Evolutionary conservation across 2,797 vertebrate species (phyloP).

Genomic region (Calcarius lapponicus): DNA sequence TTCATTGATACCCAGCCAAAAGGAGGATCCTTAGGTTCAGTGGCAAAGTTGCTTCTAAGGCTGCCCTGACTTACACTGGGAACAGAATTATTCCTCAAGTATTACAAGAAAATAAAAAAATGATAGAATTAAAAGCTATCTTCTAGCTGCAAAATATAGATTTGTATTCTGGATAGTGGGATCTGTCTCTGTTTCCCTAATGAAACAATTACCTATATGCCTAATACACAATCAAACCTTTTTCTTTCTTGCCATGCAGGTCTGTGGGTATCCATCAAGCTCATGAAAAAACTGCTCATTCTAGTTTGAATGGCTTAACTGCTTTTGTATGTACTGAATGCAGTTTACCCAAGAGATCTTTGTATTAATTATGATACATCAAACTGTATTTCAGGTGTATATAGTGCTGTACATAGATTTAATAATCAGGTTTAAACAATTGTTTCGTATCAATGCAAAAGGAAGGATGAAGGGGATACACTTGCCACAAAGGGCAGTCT

Average conservation of each 20-base stretch:
- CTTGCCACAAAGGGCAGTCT: neutral
- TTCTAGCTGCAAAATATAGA: neutral
- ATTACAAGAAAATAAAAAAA: neutral
- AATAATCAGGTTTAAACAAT: neutral
- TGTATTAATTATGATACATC: neutral
- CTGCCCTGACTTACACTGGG: neutral
- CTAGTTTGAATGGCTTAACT: neutral
- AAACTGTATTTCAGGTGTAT: neutral
- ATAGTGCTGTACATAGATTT: neutral
- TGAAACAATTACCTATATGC: neutral
- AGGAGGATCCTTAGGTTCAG: neutral
- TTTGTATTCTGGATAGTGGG: neutral
- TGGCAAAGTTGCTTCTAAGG: neutral
- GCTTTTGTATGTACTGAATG: neutral
- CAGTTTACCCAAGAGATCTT: neutral
- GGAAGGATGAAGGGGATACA: neutral
- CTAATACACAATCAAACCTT: neutral
- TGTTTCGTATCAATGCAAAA: neutral
- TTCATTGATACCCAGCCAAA: neutral
- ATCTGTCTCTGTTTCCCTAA: neutral
- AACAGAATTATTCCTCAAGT: neutral
- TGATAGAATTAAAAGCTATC: neutral
- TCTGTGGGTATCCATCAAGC: neutral
- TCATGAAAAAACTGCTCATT: neutral
- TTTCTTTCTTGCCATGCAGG: neutral